A percentile compares a stretch with the other conserved stretches of the same genome.
Conservation (phyloP, 2,797 vertebrate genomes). For the Nothura maculosa region DNA sequence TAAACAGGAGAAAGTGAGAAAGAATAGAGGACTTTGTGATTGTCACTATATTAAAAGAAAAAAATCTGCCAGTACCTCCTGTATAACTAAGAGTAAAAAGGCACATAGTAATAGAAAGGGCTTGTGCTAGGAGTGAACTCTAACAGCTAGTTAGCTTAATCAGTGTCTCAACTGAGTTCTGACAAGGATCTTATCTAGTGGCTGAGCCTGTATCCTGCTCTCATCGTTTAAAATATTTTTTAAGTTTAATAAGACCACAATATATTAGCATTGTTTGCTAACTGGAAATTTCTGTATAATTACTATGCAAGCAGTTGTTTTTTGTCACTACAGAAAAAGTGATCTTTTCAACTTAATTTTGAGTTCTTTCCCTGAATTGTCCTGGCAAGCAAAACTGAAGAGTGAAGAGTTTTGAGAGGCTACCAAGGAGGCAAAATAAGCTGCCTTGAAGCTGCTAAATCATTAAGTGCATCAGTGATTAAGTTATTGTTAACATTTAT, state of each 20-base stretch:
- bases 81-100: constrained; percentile 18
- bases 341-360: background rate
- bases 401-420: background rate
- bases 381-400: background rate
- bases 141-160: constrained; percentile 37
- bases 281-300: background rate
- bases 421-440: background rate
- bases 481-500: background rate
- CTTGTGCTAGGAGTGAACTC: background rate
- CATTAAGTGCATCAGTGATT: background rate
- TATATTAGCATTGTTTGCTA: background rate
- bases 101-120: background rate
- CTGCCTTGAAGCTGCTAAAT: background rate
- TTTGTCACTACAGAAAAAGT: background rate
- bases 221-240: constrained; percentile 10
- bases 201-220: background rate
- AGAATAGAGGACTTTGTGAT: background rate
- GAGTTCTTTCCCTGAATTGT: background rate
- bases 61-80: background rate
- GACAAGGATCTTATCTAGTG: constrained; percentile 37
- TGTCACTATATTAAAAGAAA: background rate
- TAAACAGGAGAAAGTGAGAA: background rate
- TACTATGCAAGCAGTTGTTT: background rate
- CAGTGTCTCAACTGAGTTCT: background rate
- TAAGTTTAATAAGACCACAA: background rate